A percentile compares a stretch with the other conserved stretches of the same genome.
These are phyloP conservation scores for Epsilonema sp. DNA, from an alignment of 2,888 invertebrate species.

Conservation along the genomic window DNA sequence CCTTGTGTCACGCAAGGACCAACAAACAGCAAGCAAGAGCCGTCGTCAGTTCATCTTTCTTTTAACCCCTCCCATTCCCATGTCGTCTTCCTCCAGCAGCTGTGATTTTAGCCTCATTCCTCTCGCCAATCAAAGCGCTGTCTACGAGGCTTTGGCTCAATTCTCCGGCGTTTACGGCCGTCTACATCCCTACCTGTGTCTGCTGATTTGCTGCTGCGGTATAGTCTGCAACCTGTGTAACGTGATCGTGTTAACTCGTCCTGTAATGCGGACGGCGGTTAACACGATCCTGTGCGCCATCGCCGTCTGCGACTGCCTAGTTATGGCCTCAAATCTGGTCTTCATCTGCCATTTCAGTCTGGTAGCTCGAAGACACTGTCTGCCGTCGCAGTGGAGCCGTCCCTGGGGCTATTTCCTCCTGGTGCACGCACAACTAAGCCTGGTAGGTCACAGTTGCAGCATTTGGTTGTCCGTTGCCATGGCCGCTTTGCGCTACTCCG, in stretches of 20 bases:
- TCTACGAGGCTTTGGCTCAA: slow-evolving; percentile 1
- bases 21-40: too few species aligned
- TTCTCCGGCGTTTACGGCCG: slow-evolving; percentile 1
- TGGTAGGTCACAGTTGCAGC: slow-evolving; percentile 29
- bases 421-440: slow-evolving; percentile 29
- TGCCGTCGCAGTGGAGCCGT: slow-evolving; percentile 11
- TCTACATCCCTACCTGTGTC: slow-evolving; percentile 8
- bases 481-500: slow-evolving; percentile 30
- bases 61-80: too few species aligned
- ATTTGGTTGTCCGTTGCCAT: slow-evolving; percentile 31
- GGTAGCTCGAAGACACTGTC: neutral
- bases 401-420: slow-evolving; percentile 28
- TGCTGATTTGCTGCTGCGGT: slow-evolving; percentile 8
- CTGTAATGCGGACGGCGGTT: slow-evolving; percentile 7
- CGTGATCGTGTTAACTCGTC: slow-evolving; percentile 9
- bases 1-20: too few species aligned
- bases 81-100: too few species aligned
- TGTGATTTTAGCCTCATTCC: neutral
- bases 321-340: slow-evolving; percentile 5
- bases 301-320: slow-evolving; percentile 20
- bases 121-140: neutral
- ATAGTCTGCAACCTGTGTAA: slow-evolving; percentile 8
- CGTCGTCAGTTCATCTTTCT: too few species aligned
- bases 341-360: slow-evolving; percentile 3
- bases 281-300: slow-evolving; percentile 3